Percentiles rank a stretch among this genome's conserved stretches.
Evolutionary conservation across 37 sponge, comb jelly and placozoan species (phyloP).

Genomic region (Tethya wilhelma): DNA sequence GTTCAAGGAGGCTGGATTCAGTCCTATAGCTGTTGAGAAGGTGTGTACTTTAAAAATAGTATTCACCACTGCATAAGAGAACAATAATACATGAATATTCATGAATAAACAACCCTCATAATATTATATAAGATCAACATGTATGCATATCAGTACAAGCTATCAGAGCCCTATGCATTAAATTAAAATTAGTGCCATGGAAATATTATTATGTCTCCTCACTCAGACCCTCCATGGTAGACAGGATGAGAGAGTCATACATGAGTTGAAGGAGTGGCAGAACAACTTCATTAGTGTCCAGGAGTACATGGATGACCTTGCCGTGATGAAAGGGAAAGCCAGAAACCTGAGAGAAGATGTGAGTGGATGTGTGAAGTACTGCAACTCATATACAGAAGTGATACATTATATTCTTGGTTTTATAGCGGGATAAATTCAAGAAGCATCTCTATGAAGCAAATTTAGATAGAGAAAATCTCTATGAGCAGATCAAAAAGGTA

Average conservation of each 20-base stretch:
- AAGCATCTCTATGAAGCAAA: conserved; percentile 52
- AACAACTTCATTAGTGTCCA: conserved; percentile 70
- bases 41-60: conserved; percentile 12
- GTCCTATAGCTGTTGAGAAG: conserved; percentile 55
- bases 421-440: conserved; percentile 28
- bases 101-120: no score
- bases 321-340: conserved; percentile 49
- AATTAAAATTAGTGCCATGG: not conserved
- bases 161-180: not conserved
- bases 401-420: not conserved
- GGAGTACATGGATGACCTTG: conserved; percentile 69
- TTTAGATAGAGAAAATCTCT: conserved; percentile 30
- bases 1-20: conserved; percentile 81
- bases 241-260: conserved; percentile 73
- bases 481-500: conserved; percentile 44
- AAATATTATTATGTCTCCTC: not conserved
- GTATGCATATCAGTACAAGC: not conserved
- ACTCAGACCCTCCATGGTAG: conserved; percentile 71
- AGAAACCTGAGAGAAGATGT: conserved; percentile 68
- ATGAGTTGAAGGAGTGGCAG: conserved; percentile 81
- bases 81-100: not conserved
- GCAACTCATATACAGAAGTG: not conserved
- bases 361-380: not conserved
- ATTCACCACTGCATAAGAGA: not conserved
- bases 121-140: no score